Percentiles rank a stretch among this genome's conserved stretches.
These are phyloP conservation scores for Entomobrya proxima DNA, from an alignment of 2,888 invertebrate species.

Conservation along the genomic window DNA sequence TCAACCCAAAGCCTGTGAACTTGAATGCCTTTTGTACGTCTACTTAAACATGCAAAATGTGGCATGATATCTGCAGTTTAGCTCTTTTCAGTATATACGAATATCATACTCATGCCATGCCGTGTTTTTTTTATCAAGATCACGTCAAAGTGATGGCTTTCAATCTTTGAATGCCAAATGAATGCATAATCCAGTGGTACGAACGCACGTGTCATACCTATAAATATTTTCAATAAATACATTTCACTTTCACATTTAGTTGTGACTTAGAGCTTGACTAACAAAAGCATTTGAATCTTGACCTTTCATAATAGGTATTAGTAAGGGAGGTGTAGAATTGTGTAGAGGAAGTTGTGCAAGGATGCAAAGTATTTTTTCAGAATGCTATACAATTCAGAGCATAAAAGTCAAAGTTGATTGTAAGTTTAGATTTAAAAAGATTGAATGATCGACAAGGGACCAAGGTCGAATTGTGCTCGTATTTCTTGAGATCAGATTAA, in stretches of 20 bases:
- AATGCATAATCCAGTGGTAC: too few relatives aligned
- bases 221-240: too few relatives aligned
- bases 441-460: neutral
- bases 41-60: too few relatives aligned
- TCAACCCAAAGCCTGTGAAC: too few relatives aligned
- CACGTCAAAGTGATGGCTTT: too few relatives aligned
- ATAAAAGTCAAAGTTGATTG: neutral
- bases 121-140: too few relatives aligned
- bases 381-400: neutral
- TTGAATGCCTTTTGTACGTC: too few relatives aligned
- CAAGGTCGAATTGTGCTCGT: neutral
- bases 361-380: neutral
- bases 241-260: neutral
- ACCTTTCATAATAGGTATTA: slow-evolving; percentile 1
- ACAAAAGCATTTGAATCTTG: neutral
- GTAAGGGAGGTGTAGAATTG: slow-evolving; percentile 1
- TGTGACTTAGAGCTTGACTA: neutral
- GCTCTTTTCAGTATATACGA: too few relatives aligned
- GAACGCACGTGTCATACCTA: too few relatives aligned
- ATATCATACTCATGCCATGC: too few relatives aligned
- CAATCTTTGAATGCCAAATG: too few relatives aligned
- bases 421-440: neutral
- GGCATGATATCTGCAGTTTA: too few relatives aligned
- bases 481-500: neutral
- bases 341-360: slow-evolving; percentile 6